phyloP scores from a whole-genome alignment of 2,888 invertebrate genomes.

The Isotomurus palustris region DNA sequence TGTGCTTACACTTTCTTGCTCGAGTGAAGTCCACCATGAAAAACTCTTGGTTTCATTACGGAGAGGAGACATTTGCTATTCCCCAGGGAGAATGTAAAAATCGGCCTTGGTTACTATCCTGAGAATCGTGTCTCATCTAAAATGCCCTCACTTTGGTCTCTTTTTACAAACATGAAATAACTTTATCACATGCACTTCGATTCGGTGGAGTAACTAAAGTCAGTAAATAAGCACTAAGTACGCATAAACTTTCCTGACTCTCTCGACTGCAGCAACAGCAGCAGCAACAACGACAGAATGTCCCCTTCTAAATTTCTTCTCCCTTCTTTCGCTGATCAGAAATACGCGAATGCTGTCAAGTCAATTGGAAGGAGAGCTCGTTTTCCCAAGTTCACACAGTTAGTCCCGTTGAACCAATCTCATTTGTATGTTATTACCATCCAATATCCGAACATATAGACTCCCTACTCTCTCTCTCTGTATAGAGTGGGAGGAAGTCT shows the following conservation, averaged over 20 bases:
- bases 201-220: too few relatives aligned
- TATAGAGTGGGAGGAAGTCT: too few relatives aligned
- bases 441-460: neutral
- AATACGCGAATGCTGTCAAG: constrained; percentile 11
- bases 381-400: constrained; percentile 12
- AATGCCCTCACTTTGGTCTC: neutral
- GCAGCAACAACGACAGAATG: too few relatives aligned
- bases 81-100: constrained; percentile 4
- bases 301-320: neutral
- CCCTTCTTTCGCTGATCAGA: constrained; percentile 1
- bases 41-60: constrained; percentile 14
- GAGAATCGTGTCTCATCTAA: constrained; percentile 7
- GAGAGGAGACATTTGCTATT: neutral
- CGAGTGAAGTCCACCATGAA: constrained; percentile 2
- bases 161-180: too few relatives aligned
- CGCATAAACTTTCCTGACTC: too few relatives aligned
- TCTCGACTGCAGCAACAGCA: too few relatives aligned
- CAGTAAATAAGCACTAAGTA: too few relatives aligned
- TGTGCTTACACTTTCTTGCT: too few relatives aligned
- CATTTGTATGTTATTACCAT: constrained; percentile 12
- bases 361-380: neutral
- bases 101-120: constrained; percentile 5
- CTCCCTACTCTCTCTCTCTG: too few relatives aligned
- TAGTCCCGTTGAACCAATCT: constrained; percentile 11
- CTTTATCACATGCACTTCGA: too few relatives aligned